Evolutionary conservation across 2,888 invertebrate species (phyloP).

Genomic region (Sialis lutaria): DNA sequence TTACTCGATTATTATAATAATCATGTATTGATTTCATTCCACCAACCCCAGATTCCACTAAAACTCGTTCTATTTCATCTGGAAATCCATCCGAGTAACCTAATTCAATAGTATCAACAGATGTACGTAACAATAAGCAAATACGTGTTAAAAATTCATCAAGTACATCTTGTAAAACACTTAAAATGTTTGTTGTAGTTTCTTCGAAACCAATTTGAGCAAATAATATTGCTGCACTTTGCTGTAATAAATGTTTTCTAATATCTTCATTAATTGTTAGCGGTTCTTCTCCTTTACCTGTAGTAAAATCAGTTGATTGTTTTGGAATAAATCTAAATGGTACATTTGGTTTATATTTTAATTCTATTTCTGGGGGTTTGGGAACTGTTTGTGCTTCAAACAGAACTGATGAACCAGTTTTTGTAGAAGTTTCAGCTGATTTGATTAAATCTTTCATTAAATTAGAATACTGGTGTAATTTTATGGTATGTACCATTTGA

Average conservation of each 20-base stretch:
- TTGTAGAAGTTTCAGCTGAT: background rate
- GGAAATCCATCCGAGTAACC: conserved; percentile 27
- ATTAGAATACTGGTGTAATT: background rate
- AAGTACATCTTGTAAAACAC: conserved; percentile 28
- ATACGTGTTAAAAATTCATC: conserved; percentile 30
- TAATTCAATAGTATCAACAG: conserved; percentile 31
- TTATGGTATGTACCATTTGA: background rate
- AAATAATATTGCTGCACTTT: conserved; percentile 29
- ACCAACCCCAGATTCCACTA: conserved; percentile 40
- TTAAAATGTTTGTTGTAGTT: conserved; percentile 29
- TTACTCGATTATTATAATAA: conserved; percentile 32
- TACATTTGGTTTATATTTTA: background rate
- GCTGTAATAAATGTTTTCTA: conserved; percentile 24
- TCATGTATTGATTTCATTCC: conserved; percentile 34
- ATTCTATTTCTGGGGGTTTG: background rate
- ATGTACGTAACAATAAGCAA: conserved; percentile 28
- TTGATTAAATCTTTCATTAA: background rate
- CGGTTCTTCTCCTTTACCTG: conserved; percentile 16
- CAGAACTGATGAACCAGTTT: background rate
- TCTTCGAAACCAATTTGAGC: conserved; percentile 35
- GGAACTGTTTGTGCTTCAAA: background rate
- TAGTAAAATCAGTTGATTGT: conserved; percentile 10
- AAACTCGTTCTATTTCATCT: conserved; percentile 38
- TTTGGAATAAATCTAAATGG: background rate
- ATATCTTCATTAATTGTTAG: conserved; percentile 20